Evolutionary conservation across 2,888 invertebrate genomes (phyloP).

Genomic region (Diadegma fenestrale): DNA sequence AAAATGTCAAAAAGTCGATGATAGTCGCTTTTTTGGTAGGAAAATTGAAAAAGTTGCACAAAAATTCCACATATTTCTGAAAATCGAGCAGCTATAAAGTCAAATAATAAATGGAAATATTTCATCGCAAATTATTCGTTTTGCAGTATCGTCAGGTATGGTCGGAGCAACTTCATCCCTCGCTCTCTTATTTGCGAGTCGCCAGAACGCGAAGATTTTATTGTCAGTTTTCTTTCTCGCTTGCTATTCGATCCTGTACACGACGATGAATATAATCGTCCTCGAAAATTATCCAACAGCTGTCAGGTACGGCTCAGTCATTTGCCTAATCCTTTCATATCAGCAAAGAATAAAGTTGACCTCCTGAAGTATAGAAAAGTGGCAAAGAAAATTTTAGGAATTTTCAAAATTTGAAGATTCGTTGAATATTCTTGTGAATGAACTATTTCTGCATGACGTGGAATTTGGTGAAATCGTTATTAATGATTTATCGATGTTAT

Average conservation of each 20-base stretch:
- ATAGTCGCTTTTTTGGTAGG: too few species aligned
- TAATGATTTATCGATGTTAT: slow-evolving; percentile 30
- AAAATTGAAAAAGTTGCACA: background rate
- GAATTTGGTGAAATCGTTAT: slow-evolving; percentile 12
- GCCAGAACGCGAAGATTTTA: slow-evolving; percentile 52
- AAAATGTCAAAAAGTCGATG: background rate
- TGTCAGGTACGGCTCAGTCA: slow-evolving; percentile 72
- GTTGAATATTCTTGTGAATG: background rate
- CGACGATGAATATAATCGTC: slow-evolving; percentile 71
- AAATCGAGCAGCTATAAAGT: background rate
- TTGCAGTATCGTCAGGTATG: slow-evolving; percentile 73
- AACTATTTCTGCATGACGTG: slow-evolving; percentile 1
- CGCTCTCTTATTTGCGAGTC: slow-evolving; percentile 66
- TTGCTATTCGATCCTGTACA: slow-evolving; percentile 73
- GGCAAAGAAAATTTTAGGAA: background rate
- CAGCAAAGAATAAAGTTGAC: background rate
- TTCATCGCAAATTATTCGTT: slow-evolving; percentile 19
- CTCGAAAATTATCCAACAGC: slow-evolving; percentile 78
- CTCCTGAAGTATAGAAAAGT: background rate
- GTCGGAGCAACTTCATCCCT: slow-evolving; percentile 71
- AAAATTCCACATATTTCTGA: background rate
- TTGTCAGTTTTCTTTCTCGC: slow-evolving; percentile 72
- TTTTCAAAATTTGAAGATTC: background rate
- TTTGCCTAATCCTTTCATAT: background rate
- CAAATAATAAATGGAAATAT: background rate